phyloP scores from a whole-genome alignment of 2,888 invertebrate genomes.

The Drosophila rellima region DNA sequence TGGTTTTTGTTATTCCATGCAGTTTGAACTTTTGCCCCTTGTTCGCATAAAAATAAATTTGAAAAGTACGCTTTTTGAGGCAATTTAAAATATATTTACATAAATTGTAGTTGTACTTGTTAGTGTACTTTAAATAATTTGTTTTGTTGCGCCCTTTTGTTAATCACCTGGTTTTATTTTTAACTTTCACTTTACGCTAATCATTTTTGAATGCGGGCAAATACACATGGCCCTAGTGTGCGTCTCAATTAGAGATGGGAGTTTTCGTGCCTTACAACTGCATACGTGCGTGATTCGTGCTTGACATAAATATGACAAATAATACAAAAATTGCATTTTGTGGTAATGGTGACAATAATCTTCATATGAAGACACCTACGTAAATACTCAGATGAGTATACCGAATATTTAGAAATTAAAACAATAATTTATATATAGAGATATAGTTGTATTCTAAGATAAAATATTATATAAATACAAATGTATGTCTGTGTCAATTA shows the following conservation, averaged over 20 bases:
- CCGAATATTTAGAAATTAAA: slow-evolving; percentile 20
- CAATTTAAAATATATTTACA: slow-evolving; percentile 5
- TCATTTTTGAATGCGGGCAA: slow-evolving; percentile 9
- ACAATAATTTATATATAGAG: slow-evolving; percentile 12
- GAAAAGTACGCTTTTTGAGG: slow-evolving; percentile 8
- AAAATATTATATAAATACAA: background rate
- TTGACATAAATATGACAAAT: slow-evolving; percentile 24
- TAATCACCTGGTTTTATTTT: slow-evolving; percentile 11
- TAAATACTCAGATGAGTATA: slow-evolving; percentile 1
- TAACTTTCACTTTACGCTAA: background rate
- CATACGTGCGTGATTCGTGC: slow-evolving; percentile 6
- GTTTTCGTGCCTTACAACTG: slow-evolving; percentile 41
- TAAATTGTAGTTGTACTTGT: background rate
- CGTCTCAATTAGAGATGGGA: slow-evolving; percentile 17
- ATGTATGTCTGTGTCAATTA: background rate
- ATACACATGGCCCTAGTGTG: slow-evolving; percentile 30
- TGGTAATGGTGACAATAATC: slow-evolving; percentile 45
- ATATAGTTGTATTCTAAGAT: background rate
- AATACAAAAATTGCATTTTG: background rate
- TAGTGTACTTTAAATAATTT: background rate
- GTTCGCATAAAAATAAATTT: background rate
- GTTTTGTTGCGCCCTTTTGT: background rate
- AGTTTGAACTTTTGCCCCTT: background rate
- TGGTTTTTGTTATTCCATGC: slow-evolving; percentile 40
- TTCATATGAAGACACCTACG: slow-evolving; percentile 1